Evolutionary conservation across 2,888 invertebrate species (phyloP).

Genomic region (Drosophila mimica): DNA sequence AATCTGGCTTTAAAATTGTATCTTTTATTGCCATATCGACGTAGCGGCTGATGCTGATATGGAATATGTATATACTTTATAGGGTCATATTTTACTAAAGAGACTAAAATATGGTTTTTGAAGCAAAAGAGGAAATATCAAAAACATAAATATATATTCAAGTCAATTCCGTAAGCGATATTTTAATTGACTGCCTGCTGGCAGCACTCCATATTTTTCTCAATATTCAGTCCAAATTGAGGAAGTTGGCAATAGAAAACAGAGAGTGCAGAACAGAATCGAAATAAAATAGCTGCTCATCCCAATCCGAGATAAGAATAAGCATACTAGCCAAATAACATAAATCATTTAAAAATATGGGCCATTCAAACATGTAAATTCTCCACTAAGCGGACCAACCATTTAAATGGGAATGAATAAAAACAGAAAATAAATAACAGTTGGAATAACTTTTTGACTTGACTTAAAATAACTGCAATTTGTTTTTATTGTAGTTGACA

Average conservation of each 20-base stretch:
- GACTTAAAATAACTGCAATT: conserved; percentile 31
- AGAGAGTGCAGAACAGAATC: background rate
- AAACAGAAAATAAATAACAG: background rate
- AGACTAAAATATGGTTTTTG: background rate
- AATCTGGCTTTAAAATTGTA: too few species aligned
- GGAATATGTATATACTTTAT: too few species aligned
- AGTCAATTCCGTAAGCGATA: background rate
- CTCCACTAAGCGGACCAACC: background rate
- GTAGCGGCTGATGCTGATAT: too few species aligned
- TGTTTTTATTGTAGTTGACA: conserved; percentile 18
- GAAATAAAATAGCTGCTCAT: background rate
- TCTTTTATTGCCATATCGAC: too few species aligned
- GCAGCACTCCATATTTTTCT: background rate
- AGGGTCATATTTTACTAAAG: background rate
- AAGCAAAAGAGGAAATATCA: background rate
- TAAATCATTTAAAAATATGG: background rate
- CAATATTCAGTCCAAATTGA: background rate
- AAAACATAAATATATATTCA: background rate
- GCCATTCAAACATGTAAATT: background rate
- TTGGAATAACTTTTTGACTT: background rate
- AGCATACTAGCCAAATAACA: background rate
- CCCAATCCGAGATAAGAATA: background rate
- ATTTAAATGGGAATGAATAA: background rate
- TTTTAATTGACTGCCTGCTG: background rate
- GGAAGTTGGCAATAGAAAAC: background rate